Conservation (phyloP, 1,140 invertebrate genomes). For the Stenopsyche tienmushanensis region DNA sequence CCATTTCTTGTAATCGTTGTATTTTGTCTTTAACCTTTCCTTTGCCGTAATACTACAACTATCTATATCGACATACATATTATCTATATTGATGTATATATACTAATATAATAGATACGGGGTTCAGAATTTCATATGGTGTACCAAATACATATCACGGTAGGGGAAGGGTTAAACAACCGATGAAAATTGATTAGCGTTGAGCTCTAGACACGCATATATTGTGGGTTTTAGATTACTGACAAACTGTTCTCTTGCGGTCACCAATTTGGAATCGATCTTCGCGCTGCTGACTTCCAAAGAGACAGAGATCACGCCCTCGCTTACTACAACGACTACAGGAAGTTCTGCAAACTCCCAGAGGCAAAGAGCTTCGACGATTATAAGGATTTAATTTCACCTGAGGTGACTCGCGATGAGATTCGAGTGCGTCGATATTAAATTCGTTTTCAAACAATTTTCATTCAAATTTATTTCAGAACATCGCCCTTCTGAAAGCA, state of each 20-base stretch:
- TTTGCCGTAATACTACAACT: too few species aligned
- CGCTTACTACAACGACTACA: constrained; percentile 58
- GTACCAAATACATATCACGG: too few species aligned
- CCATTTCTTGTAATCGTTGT: neutral
- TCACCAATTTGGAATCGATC: constrained; percentile 61
- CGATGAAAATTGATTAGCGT: too few species aligned
- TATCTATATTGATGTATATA: too few species aligned
- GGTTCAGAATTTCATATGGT: too few species aligned
- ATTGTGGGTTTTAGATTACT: constrained; percentile 63
- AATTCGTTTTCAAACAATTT: neutral
- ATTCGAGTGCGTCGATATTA: neutral
- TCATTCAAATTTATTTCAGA: constrained; percentile 44
- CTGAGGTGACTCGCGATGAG: constrained; percentile 43
- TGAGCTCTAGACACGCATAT: too few species aligned
- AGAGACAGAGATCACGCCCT: constrained; percentile 71
- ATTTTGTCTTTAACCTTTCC: constrained; percentile 44
- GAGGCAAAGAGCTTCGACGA: constrained; percentile 63
- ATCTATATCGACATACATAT: too few species aligned
- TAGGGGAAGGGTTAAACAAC: too few species aligned
- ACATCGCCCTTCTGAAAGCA: constrained; percentile 51
- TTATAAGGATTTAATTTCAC: constrained; percentile 55
- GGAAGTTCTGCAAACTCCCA: constrained; percentile 60
- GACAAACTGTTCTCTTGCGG: constrained; percentile 57
- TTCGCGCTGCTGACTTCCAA: constrained; percentile 69
- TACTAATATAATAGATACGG: too few species aligned